Evolutionary conservation across 2,113 vertebrate genomes (phyloP).

Genomic region (Myotis davidii): DNA sequence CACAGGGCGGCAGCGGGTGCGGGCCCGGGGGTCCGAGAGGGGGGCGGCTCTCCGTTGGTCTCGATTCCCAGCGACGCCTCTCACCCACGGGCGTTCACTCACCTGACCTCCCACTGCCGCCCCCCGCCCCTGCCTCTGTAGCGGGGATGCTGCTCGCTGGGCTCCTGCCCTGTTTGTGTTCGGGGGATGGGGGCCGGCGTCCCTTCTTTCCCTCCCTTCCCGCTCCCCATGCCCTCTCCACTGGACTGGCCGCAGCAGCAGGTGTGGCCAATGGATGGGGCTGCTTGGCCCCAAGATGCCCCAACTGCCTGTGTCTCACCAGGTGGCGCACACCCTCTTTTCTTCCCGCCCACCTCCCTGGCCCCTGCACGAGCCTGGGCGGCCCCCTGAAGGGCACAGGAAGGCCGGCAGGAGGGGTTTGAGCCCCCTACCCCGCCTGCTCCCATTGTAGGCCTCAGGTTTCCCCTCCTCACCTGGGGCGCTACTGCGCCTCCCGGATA

Average conservation of each 20-base stretch:
- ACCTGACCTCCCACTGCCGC: background rate
- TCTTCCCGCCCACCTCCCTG: background rate
- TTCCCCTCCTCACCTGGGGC: background rate
- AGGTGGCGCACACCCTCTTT: background rate
- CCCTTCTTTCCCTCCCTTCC: background rate
- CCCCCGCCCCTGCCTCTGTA: background rate
- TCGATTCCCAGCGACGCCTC: background rate
- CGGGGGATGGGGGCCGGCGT: background rate
- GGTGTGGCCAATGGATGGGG: background rate
- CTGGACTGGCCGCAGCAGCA: background rate
- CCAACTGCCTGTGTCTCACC: background rate
- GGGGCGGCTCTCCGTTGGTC: background rate
- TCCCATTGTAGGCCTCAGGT: background rate
- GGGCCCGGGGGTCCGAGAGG: background rate
- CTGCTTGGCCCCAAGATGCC: background rate
- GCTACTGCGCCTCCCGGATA: background rate
- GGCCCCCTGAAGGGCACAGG: background rate
- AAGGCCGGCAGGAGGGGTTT: background rate
- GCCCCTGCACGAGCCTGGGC: background rate
- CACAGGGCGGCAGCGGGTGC: conserved; percentile 45
- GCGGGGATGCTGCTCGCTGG: background rate
- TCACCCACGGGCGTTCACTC: background rate
- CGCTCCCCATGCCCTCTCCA: background rate
- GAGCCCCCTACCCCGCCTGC: background rate
- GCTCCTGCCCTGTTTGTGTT: background rate